phyloP scores from a whole-genome alignment of 2,113 vertebrate genomes.

The Spea bombifrons region DNA sequence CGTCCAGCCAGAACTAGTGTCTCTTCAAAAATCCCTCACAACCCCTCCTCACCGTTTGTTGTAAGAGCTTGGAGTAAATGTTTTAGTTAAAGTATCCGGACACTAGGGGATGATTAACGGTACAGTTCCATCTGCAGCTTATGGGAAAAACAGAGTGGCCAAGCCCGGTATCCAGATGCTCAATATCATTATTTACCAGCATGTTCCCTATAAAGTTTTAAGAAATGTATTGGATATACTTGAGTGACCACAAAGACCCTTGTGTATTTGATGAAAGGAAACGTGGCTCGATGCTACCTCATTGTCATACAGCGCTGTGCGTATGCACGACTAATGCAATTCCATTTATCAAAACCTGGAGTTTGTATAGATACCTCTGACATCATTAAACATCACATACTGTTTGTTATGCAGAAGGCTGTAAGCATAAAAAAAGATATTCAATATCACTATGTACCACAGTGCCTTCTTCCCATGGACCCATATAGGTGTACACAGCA shows the following conservation, averaged over 20 bases:
- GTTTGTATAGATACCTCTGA: conserved; percentile 18
- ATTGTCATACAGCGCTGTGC: not conserved
- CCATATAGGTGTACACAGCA: conserved; percentile 18
- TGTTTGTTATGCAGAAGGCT: conserved; percentile 33
- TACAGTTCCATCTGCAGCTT: too few species aligned
- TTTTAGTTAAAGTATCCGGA: too few species aligned
- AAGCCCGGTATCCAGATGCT: not conserved
- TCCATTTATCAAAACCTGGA: conserved; percentile 14
- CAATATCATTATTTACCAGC: conserved; percentile 17
- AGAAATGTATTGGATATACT: conserved; percentile 37
- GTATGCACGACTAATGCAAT: conserved; percentile 1
- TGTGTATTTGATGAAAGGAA: conserved; percentile 22
- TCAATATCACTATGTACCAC: conserved; percentile 20
- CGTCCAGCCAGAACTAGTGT: not conserved
- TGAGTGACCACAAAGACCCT: not conserved
- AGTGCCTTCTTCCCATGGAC: conserved; percentile 14
- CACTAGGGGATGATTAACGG: too few species aligned
- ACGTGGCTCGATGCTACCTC: conserved; percentile 4
- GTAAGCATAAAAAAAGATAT: conserved; percentile 22
- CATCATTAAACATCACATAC: conserved; percentile 21
- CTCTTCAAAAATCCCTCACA: not conserved
- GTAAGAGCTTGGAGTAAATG: not conserved
- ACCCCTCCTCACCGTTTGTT: not conserved
- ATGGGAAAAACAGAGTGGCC: not conserved
- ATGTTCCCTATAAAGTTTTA: not conserved